Evolutionary conservation across 2,797 vertebrate genomes (phyloP), one percentile per base, ranked within the genome.

Genomic region (Sebastes cheni): DNA sequence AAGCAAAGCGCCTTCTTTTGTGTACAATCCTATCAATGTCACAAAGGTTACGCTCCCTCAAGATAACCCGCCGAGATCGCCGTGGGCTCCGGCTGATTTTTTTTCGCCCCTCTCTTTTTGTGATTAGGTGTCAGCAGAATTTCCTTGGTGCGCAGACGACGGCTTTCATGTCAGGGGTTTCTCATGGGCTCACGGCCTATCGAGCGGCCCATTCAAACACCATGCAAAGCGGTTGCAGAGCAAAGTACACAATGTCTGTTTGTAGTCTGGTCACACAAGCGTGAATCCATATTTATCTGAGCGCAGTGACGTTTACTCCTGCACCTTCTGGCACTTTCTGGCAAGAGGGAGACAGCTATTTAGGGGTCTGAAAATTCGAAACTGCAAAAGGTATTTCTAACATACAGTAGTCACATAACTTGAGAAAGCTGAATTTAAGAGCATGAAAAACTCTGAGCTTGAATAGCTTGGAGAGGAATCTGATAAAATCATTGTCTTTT

Each of bases 1-100:
- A 52, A 59, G 77, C 77, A 77, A 84, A 86, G 79, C 78, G 23
- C 74, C 80, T 32, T 86, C 82, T 80, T 89, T 90, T 88, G 93
- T 95, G 95, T 88, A 86, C 96, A 96, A 96, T 95, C 94, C 94
- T 94, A 95, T 96, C 96, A 95, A 90, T 95, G 91, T 94, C 94
- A 94, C 92, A 94, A 94, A 96, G 95, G 96, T 97, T 89, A 93
- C 91, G 95, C 92, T 93, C 93, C 92, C 90, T 92, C 92, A 92
- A 92, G 92, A 94, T 93, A 93, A 96, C 93, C 95, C 93, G 89
- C 83, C 42, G 89, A 96, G 95, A 93, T 90, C 81, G 92, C 92
- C 91, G 83, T 84, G 91, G 95, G 92, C 95, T 91, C 90, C 55
- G 79, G 84, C 75, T 77, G 80, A 91, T 90, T 94, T 93, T 93